Evolutionary conservation across 2,113 vertebrate species (phyloP), one percentile per base, ranked within the genome.

Genomic region (Psammodynastes pulverulentus): DNA sequence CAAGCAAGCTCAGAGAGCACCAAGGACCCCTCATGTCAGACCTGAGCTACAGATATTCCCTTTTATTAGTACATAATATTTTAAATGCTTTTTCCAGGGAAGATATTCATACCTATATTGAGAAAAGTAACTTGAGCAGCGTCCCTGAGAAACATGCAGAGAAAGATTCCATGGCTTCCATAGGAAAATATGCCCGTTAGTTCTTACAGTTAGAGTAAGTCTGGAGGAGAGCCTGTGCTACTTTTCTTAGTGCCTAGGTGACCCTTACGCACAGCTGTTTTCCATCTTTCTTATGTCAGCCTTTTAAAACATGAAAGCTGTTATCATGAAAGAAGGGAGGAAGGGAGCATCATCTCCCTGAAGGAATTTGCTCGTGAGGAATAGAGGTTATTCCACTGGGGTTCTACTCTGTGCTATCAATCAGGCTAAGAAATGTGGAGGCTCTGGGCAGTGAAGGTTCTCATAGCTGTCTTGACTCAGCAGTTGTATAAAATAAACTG

Each of bases 301-400:
- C 52, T 89, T 92, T 89, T 92, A 92, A 92, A 85, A 89, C 26
- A n/a, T 58, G 87, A 58, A 89, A 79, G 62, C 67, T 88, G 58
- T 87, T 84, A 34, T 88, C 86, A 48, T 24, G 43, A 34, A 92
- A 92, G 62, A 72, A 67, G 84, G 58, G 90, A 62, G 84, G 29
- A 23, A 86, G 24, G 54, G 46, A 67, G 46, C 54, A 49, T 26
- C 48, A 89, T 53, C 26, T 46, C 43, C 52, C 84, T 12, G 39
- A 72, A 84, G 39, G 51, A 48, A 84, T 88, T 85, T 49, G 87
- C 87, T 49, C 10, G 10, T 89, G 91, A 89, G 21, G 56, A 84
- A 84, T 84, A 48, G 45, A 56, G 87, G 87, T 92, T 89, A 89
- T 53, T 88, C 67, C 39, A 34, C 49, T 26, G 62, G 62, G 49